A percentile compares a stretch with the other conserved stretches of the same genome.
Evolutionary conservation across 2,797 vertebrate species (phyloP).

Genomic region (Periophthalmus magnuspinnatus): DNA sequence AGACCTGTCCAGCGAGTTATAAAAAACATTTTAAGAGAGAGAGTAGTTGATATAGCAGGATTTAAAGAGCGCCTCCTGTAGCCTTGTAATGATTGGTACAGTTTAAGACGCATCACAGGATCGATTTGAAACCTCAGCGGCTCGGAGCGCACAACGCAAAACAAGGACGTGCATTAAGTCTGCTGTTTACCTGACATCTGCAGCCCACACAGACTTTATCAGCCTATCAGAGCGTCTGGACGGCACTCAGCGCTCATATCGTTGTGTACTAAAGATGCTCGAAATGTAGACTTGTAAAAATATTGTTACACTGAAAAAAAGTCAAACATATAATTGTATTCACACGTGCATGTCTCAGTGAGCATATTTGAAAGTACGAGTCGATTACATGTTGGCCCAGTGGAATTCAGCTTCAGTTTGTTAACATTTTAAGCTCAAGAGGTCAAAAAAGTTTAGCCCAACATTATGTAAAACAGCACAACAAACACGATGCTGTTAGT

Average conservation of each 20-base stretch:
- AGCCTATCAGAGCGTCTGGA: slow-evolving; percentile 46
- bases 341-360: not conserved
- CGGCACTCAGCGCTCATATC: slow-evolving; percentile 6
- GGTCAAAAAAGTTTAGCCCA: not conserved
- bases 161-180: slow-evolving; percentile 48
- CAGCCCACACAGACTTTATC: slow-evolving; percentile 38
- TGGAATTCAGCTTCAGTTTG: not conserved
- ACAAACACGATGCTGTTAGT: too few species aligned
- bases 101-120: slow-evolving; percentile 46
- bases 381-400: not conserved
- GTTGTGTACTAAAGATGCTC: slow-evolving; percentile 15
- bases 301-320: not conserved
- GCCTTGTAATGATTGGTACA: slow-evolving; percentile 48
- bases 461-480: not conserved
- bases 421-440: not conserved
- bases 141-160: slow-evolving; percentile 16
- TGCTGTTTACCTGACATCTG: slow-evolving; percentile 48
- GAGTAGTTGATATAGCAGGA: slow-evolving; percentile 18
- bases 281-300: not conserved
- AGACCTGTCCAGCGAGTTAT: slow-evolving; percentile 2
- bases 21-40: slow-evolving; percentile 36
- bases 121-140: slow-evolving; percentile 44
- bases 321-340: not conserved
- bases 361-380: not conserved
- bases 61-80: slow-evolving; percentile 42